Evolutionary conservation across 2,113 vertebrate genomes (phyloP).

Genomic region (Plectropomus leopardus): DNA sequence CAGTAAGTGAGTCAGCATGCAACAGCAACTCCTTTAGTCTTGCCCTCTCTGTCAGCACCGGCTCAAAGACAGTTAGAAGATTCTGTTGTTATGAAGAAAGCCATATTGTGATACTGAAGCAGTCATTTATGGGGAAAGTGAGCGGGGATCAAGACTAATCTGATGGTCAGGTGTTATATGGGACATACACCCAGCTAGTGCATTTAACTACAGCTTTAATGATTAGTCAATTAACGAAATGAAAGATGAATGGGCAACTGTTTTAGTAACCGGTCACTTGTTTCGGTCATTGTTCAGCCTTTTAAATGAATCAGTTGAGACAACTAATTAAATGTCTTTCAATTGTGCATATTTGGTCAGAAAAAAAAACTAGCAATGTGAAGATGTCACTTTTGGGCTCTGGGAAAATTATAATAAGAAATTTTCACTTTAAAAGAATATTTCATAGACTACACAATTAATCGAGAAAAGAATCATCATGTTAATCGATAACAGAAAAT

Average conservation of each 20-base stretch:
- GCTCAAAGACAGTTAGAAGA: slow-evolving; percentile 35
- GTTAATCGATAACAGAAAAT: too few species aligned
- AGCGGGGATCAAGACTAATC: neutral
- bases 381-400: neutral
- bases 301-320: neutral
- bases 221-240: neutral
- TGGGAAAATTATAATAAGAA: neutral
- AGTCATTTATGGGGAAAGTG: neutral
- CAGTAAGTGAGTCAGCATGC: neutral
- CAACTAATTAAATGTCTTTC: neutral
- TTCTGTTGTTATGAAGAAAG: slow-evolving; percentile 44
- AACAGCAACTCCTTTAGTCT: neutral
- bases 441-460: too few species aligned
- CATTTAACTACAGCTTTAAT: neutral
- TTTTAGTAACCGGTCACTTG: neutral
- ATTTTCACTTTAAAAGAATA: neutral
- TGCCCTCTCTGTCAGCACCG: slow-evolving; percentile 10
- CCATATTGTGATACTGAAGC: slow-evolving; percentile 26
- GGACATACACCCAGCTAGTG: neutral
- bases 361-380: neutral
- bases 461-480: too few species aligned
- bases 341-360: neutral
- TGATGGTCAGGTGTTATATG: neutral
- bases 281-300: neutral
- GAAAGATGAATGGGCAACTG: neutral